These are phyloP conservation scores for Todiramphus chloris DNA, from an alignment of 2,113 vertebrate species.

Conservation along the genomic window DNA sequence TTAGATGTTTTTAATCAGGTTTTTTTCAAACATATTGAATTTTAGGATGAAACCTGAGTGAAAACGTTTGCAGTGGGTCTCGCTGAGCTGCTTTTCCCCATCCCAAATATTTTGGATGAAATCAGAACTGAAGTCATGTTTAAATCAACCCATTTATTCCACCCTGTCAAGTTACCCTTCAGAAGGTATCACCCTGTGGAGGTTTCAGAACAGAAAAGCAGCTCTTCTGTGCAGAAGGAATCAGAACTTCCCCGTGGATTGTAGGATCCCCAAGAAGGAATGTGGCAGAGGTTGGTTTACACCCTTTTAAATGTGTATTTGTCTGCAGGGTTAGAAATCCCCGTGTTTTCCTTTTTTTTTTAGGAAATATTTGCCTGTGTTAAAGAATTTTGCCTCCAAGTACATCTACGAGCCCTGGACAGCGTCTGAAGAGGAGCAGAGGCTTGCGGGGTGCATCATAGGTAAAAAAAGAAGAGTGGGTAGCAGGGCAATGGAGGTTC, in stretches of 20 bases:
- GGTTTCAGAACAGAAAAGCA: not conserved
- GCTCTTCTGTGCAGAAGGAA: not conserved
- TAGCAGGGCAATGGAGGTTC: no score
- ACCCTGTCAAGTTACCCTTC: not conserved
- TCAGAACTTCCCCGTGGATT: not conserved
- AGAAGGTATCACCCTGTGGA: not conserved
- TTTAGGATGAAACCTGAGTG: not conserved
- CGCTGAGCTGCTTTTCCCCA: no score
- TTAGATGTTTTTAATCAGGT: no score
- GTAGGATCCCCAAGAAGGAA: not conserved
- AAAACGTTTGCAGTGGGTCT: not conserved
- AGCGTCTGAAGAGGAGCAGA: constrained; percentile 58
- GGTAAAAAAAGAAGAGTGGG: not conserved
- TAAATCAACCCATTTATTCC: not conserved
- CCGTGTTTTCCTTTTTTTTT: not conserved
- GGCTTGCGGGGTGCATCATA: constrained; percentile 62
- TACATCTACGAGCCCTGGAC: constrained; percentile 70
- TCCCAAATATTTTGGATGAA: not conserved
- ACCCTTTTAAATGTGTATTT: not conserved
- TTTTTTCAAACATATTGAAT: not conserved
- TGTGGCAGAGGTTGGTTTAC: not conserved
- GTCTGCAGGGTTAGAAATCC: not conserved
- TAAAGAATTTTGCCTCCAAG: constrained; percentile 67
- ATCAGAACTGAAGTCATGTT: not conserved
- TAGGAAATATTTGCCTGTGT: constrained; percentile 69